phyloP scores from a whole-genome alignment of 2,888 invertebrate species.

The Rutpela maculata region DNA sequence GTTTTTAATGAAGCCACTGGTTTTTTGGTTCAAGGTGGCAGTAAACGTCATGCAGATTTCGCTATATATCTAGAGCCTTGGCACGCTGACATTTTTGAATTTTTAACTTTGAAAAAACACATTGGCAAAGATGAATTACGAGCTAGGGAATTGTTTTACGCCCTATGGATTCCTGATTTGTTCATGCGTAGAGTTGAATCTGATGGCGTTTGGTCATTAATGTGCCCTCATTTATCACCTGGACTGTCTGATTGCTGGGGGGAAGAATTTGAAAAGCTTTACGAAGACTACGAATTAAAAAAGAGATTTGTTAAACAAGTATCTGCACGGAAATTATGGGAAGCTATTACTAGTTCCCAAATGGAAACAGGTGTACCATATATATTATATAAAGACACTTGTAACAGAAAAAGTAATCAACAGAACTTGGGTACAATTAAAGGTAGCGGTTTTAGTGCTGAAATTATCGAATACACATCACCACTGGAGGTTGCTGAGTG shows the following conservation, averaged over 20 bases:
- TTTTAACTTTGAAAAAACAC: slow-evolving; percentile 95
- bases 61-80: slow-evolving; percentile 99
- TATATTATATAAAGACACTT: slow-evolving; percentile 97
- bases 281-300: slow-evolving; percentile 90
- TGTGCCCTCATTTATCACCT: slow-evolving; percentile 97
- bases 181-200: slow-evolving; percentile 96
- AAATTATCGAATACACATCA: slow-evolving; percentile 96
- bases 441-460: slow-evolving; percentile 98
- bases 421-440: slow-evolving; percentile 98
- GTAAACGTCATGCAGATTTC: slow-evolving; percentile 98
- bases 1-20: slow-evolving; percentile 97
- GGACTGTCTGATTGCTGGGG: slow-evolving; percentile 96
- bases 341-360: slow-evolving; percentile 94
- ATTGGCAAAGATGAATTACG: slow-evolving; percentile 96
- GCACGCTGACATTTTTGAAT: slow-evolving; percentile 98
- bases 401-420: slow-evolving; percentile 98
- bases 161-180: slow-evolving; percentile 97
- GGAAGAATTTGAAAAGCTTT: slow-evolving; percentile 93
- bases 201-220: slow-evolving; percentile 95
- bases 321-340: slow-evolving; percentile 93
- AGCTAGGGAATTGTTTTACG: slow-evolving; percentile 97
- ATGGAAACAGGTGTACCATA: slow-evolving; percentile 99
- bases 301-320: slow-evolving; percentile 79
- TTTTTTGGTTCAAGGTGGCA: slow-evolving; percentile 98
- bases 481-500: slow-evolving; percentile 97